These are phyloP conservation scores for Iphiclides podalirius DNA, from an alignment of 2,888 invertebrate species.

Conservation along the genomic window DNA sequence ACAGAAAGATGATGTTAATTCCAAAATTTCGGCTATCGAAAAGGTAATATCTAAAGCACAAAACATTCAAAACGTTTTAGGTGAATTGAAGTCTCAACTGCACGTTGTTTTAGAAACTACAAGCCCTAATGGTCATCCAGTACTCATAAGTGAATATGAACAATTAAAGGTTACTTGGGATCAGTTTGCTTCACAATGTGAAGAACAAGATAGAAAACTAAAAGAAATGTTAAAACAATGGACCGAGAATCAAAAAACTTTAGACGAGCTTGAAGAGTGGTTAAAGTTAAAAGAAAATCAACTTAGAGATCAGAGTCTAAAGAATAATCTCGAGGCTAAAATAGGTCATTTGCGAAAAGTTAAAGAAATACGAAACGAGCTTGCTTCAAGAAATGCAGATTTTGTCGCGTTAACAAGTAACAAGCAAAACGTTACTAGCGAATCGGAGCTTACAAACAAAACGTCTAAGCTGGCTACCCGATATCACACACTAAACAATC, in stretches of 20 bases:
- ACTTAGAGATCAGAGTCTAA: conserved; percentile 93
- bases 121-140: conserved; percentile 87
- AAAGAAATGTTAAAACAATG: conserved; percentile 89
- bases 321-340: conserved; percentile 92
- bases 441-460: conserved; percentile 86
- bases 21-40: conserved; percentile 86
- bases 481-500: conserved; percentile 90
- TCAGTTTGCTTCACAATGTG: conserved; percentile 85
- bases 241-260: conserved; percentile 88
- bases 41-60: conserved; percentile 86
- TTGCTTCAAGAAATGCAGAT: conserved; percentile 83
- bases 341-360: conserved; percentile 88
- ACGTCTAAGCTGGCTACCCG: conserved; percentile 89
- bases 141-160: conserved; percentile 86
- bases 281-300: conserved; percentile 90
- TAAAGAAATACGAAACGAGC: conserved; percentile 84
- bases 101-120: conserved; percentile 88
- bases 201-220: conserved; percentile 85
- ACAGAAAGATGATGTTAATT: conserved; percentile 89
- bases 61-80: conserved; percentile 86
- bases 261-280: conserved; percentile 91
- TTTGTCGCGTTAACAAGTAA: conserved; percentile 84
- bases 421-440: conserved; percentile 86
- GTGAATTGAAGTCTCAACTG: conserved; percentile 85
- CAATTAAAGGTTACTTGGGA: conserved; percentile 88